Base-by-base conservation (phyloP, 2,888 invertebrate species). In the Lissonota sp. region DNA sequence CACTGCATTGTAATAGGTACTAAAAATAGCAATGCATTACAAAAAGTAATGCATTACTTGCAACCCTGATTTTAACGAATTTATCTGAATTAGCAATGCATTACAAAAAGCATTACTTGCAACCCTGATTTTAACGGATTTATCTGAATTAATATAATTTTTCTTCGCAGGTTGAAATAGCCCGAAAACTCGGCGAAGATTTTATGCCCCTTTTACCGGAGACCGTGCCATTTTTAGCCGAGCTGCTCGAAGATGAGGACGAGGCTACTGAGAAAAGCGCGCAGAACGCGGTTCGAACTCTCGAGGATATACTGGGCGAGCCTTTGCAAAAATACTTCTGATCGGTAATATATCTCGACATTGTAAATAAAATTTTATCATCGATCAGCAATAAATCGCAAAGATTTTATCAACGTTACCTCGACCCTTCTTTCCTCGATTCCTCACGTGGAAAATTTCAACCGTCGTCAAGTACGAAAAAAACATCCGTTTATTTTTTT, bases 151-250 rank as follows among this genome's bases (percentile, higher is more conserved):
- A 7, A 57, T 0, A 16, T 66, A 7, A 42, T 39, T 79, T 69
- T 39, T 42, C 53, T 53, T 53, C 53, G 6, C 63, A 91, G 84
- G 95, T 96, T 70, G 96, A 96, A 85, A 95, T 98, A 88, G 97
- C 97, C 3, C 95, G 95, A 63, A 97, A 97, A 90, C 93, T 99
- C 1, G 98, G 97, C 3, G 97, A 97, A 91, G 97, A 97, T 89
- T 99, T 98, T 93, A 94, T 98, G 86, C 96, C 97, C 0, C 94
- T 99, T 0, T 92, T 99, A 66, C 98, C 99, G 0, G 99, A 99
- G 91, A 98, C 98, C 4, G 96, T 99, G 81, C 98, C 98, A 0
- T 98, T 98, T 94, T 93, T 99, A 46, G 97, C 98, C 0, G 99
- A 99, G 91, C 93, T 99, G 12, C 94, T 99, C 86, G 99, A 99